A percentile compares a stretch with the other conserved stretches of the same genome.
Evolutionary conservation across 2,888 invertebrate species (phyloP).

Genomic region (Cetonia aurata): DNA sequence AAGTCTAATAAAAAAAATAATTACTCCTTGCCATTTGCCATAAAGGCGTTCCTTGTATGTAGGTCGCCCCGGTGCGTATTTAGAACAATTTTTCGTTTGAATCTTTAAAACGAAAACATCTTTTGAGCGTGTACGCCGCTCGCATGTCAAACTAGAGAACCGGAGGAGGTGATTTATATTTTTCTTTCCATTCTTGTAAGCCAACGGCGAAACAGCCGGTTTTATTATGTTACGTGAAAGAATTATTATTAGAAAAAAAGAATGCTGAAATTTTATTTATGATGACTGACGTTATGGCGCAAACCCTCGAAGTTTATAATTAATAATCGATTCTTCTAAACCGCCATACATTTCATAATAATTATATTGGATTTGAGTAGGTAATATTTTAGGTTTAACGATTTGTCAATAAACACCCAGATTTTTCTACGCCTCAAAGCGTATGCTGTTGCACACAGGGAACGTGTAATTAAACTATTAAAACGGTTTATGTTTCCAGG

Average conservation of each 20-base stretch:
- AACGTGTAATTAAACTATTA: constrained; percentile 14
- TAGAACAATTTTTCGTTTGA: constrained; percentile 2
- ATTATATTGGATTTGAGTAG: too few species aligned
- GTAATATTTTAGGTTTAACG: neutral
- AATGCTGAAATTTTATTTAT: too few species aligned
- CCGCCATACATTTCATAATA: too few species aligned
- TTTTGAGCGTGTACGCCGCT: neutral
- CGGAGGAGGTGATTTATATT: constrained; percentile 1
- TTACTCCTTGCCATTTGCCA: constrained; percentile 1
- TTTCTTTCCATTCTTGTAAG: neutral
- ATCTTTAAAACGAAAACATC: neutral
- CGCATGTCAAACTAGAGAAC: neutral
- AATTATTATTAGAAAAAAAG: too few species aligned
- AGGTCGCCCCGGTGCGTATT: neutral
- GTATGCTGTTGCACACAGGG: neutral
- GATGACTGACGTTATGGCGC: too few species aligned
- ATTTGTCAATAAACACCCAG: neutral
- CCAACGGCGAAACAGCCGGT: neutral
- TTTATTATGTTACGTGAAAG: too few species aligned
- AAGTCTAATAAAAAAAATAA: too few species aligned
- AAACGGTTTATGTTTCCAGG: constrained; percentile 20
- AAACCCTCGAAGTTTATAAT: too few species aligned
- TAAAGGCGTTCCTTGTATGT: neutral
- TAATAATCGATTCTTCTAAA: too few species aligned
- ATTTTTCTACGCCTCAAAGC: neutral